Base-by-base conservation (phyloP, 2,888 invertebrate genomes). In the Orchestes rusci region DNA sequence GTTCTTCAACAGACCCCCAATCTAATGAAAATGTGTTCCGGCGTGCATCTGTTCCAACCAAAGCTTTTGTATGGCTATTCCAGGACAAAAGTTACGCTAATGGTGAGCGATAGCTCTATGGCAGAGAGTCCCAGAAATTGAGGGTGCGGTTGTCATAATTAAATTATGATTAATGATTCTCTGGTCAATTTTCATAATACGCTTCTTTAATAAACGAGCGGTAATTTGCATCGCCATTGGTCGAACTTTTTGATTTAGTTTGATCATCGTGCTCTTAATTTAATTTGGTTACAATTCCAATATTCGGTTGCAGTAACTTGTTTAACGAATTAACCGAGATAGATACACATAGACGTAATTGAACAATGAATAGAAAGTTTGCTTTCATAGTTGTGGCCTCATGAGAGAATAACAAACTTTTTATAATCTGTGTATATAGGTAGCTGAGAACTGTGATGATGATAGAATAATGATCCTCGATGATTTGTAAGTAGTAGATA, bases 161-260 rank as follows among this genome's bases (percentile, higher is more conserved):
- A 44, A 51, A 51, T 51, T 48, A 51, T 44, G 51, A 51, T 51
- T 51, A 51, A 51, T 51, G 47, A 44, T 45, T 44, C 39, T 18
- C 41, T 32, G 44, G 40, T 48, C 48, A 48, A 48, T 45, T 48
- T 48, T 48, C 41, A 48, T 48, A 48, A 48, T 45, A 45, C 37
- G 37, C 41, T 44, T 44, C 48, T 48, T 47, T 45, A 44, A 44
- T 48, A 48, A 48, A 40, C 45, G 36, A 33, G 44, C 45, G 27
- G 27, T 48, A 48, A 48, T 48, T 44, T 48, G 40, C 48, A 39
- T 43, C 39, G 34, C 33, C 35, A 40, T 12, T 23, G 40, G 34
- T 41, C 43, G 43, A 48, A 43, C 27, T 39, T 48, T 36, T 19
- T 35, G 40, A 43, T 48, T 48, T 48, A 48, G 48, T 48, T 43